Base-by-base conservation (phyloP, 2,888 invertebrate species). In the Tenthredo notha region DNA sequence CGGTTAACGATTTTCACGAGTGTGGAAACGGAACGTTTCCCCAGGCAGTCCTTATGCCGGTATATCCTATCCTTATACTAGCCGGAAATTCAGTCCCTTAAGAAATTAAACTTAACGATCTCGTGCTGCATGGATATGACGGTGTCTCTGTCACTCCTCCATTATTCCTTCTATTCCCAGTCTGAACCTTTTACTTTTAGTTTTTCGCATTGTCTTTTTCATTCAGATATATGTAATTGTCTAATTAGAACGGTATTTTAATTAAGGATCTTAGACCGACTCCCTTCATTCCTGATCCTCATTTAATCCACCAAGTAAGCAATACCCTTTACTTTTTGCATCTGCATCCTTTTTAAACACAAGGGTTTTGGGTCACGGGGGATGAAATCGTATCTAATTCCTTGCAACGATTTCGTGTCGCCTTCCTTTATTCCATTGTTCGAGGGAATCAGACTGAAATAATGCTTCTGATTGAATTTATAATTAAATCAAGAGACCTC, bases 381-480 rank as follows among this genome's bases (percentile, higher is more conserved):
- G 12, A n/a, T 12, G 43, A 43, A 43, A 10, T 50, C 77, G 77
- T 29, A 33, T 77, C 77, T 77, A 43, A 25, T 54, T 29, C 50
- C 25, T 25, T 25, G 18, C 67, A 33, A 33, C 29, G 33, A 77
- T 77, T 50, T 33, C 18, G 25, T 33, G 21, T 61, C n/a, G 25
- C 78, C 37, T 25, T 37, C 15, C 18, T 33, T 77, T 18, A 9
- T 4, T 2, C 54, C 37, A 54, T 78, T 78, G 54, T 78, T 61
- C 58, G 1, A 58, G 21, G 37, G 78, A 78, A 78, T 78, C 18
- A 33, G 78, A 78, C 58, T 78, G 58, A 58, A 78, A 78, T 78
- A 78, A 78, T 58, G 78, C 78, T 33, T 10, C 50, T 78, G 78
- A 78, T 78, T 78, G 78, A 78, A 78, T 78, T 78, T 58, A 78